Conservation (phyloP, 2,113 vertebrate species). For the Ibidorhyncha struthersii region DNA sequence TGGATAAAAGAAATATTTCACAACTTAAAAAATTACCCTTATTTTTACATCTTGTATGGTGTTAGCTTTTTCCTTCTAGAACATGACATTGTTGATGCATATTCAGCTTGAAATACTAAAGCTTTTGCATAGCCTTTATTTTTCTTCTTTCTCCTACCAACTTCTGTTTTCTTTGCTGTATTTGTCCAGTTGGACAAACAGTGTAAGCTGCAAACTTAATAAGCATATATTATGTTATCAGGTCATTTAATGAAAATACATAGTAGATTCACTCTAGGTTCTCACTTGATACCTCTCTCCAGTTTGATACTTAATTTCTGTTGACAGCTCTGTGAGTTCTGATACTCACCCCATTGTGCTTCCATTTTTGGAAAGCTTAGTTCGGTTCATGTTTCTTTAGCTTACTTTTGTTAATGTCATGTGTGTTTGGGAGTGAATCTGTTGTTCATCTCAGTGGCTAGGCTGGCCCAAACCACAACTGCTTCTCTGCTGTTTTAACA, state of each 20-base stretch:
- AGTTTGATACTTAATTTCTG: not conserved
- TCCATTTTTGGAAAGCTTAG: not conserved
- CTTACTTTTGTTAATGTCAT: not conserved
- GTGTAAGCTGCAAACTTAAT: not conserved
- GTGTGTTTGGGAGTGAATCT: not conserved
- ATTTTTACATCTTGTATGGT: not conserved
- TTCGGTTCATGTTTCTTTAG: not conserved
- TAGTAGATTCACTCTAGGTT: not conserved
- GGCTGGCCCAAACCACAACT: too few relatives aligned
- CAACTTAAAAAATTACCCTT: not conserved
- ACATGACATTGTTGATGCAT: not conserved
- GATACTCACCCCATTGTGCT: not conserved
- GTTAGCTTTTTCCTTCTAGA: not conserved
- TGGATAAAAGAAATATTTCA: not conserved
- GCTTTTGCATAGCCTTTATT: not conserved
- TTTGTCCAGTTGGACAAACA: not conserved
- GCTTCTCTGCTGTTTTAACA: not conserved
- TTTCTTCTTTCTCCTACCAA: not conserved
- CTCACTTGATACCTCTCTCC: not conserved
- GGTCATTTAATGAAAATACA: not conserved
- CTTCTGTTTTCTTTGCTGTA: not conserved
- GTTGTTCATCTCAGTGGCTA: too few relatives aligned
- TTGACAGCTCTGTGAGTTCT: not conserved
- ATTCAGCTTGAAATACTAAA: not conserved
- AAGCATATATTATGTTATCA: not conserved